phyloP scores from a whole-genome alignment of 2,888 invertebrate species.

The Tyria jacobaeae region DNA sequence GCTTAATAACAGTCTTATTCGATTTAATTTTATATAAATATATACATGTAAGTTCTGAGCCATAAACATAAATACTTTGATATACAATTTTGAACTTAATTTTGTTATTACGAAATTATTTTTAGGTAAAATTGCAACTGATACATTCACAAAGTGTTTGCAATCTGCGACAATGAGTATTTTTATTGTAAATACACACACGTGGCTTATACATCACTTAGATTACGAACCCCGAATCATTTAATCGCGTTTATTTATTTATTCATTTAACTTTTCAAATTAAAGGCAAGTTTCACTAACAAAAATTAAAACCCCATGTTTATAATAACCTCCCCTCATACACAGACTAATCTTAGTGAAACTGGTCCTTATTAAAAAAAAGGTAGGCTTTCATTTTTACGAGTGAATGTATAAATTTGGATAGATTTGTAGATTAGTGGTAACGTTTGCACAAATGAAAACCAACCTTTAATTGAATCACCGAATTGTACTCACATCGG shows the following conservation, averaged over 20 bases:
- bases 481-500: slow-evolving; percentile 47
- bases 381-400: slow-evolving; percentile 40
- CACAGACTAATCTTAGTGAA: slow-evolving; percentile 19
- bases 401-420: slow-evolving; percentile 27
- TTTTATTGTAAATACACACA: slow-evolving; percentile 54
- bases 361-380: slow-evolving; percentile 30
- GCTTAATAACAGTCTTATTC: slow-evolving; percentile 23
- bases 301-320: neutral
- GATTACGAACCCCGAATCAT: slow-evolving; percentile 31
- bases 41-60: slow-evolving; percentile 31
- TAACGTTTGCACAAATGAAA: slow-evolving; percentile 44
- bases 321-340: slow-evolving; percentile 2
- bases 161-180: slow-evolving; percentile 36
- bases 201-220: slow-evolving; percentile 62
- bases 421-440: slow-evolving; percentile 25
- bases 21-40: slow-evolving; percentile 28
- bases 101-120: slow-evolving; percentile 33
- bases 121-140: slow-evolving; percentile 36
- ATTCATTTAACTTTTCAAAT: slow-evolving; percentile 28
- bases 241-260: slow-evolving; percentile 46
- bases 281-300: slow-evolving; percentile 34
- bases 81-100: slow-evolving; percentile 47
- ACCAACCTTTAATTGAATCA: slow-evolving; percentile 29
- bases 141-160: slow-evolving; percentile 33
- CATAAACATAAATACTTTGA: slow-evolving; percentile 37